A percentile compares a stretch with the other conserved stretches of the same genome.
These are phyloP conservation scores for Ctenodactylus gundi DNA, from an alignment of 2,113 vertebrate genomes.

Conservation along the genomic window DNA sequence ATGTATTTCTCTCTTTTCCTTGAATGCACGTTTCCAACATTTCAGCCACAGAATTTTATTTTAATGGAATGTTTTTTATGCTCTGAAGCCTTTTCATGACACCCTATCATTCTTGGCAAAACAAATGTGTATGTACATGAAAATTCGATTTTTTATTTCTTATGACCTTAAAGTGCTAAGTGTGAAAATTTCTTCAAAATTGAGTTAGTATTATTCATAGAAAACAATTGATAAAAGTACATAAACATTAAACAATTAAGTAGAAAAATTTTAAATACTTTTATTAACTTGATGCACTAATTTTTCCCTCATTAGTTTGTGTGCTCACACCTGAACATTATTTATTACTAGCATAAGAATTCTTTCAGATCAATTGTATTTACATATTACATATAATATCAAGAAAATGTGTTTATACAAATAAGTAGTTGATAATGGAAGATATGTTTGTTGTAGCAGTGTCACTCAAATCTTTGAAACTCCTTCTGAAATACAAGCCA, in stretches of 20 bases:
- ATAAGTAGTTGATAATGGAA: not conserved
- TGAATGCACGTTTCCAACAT: not conserved
- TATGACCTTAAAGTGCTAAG: not conserved
- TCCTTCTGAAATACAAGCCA: slow-evolving; percentile 39
- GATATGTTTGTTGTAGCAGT: slow-evolving; percentile 2
- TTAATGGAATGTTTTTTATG: slow-evolving; percentile 9
- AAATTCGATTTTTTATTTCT: slow-evolving; percentile 20
- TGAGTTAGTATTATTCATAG: not conserved
- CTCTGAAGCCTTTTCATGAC: slow-evolving; percentile 18
- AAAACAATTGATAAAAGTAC: not conserved
- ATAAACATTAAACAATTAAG: not conserved
- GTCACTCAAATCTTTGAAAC: slow-evolving; percentile 49
- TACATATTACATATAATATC: slow-evolving; percentile 1
- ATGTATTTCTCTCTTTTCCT: slow-evolving; percentile 15
- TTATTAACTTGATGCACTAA: slow-evolving; percentile 44
- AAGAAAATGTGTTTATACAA: slow-evolving; percentile 36
- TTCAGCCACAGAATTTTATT: slow-evolving; percentile 20
- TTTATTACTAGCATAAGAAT: slow-evolving; percentile 41
- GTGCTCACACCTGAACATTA: slow-evolving; percentile 25
- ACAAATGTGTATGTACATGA: not conserved
- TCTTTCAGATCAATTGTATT: slow-evolving; percentile 35
- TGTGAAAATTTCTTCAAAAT: slow-evolving; percentile 41
- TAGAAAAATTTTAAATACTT: slow-evolving; percentile 25
- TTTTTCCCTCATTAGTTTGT: not conserved
- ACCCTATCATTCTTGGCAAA: slow-evolving; percentile 13